Percentiles rank a stretch among this genome's conserved stretches.
Conservation (phyloP, 2,113 vertebrate genomes). For the Poeciliopsis turrubarensis region DNA sequence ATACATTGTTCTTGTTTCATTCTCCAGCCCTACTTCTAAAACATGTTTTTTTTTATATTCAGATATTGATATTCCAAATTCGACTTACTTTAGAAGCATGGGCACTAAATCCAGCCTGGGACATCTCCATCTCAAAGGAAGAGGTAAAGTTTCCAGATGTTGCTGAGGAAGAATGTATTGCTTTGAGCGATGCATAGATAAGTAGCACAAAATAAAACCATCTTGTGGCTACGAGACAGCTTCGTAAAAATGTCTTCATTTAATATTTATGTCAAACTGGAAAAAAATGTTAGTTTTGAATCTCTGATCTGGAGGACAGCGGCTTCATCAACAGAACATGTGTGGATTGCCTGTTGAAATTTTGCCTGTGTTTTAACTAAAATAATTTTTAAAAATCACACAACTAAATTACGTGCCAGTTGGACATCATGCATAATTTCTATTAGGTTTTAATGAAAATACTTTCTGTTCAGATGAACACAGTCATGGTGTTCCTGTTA, state of each 20-base stretch:
- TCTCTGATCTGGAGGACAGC: not conserved
- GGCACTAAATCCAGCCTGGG: slow-evolving; percentile 94
- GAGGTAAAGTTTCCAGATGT: slow-evolving; percentile 88
- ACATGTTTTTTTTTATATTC: not conserved
- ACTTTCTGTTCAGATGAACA: not conserved
- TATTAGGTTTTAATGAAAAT: not conserved
- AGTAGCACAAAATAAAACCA: not conserved
- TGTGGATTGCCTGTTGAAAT: not conserved
- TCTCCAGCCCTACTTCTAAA: too few relatives aligned
- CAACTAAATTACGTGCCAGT: not conserved
- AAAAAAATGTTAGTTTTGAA: not conserved
- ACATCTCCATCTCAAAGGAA: slow-evolving; percentile 97
- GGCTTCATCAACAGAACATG: not conserved
- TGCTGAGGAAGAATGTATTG: slow-evolving; percentile 72
- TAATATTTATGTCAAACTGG: not conserved
- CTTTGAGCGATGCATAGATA: slow-evolving; percentile 9
- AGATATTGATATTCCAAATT: not conserved
- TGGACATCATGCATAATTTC: not conserved
- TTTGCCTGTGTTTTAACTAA: too few relatives aligned
- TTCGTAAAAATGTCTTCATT: not conserved
- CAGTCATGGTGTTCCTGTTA: not conserved
- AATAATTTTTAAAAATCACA: not conserved
- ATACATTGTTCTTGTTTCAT: too few relatives aligned
- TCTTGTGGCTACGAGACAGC: not conserved
- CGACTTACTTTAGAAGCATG: slow-evolving; percentile 89